phyloP scores from a whole-genome alignment of 2,888 invertebrate genomes.

The Pseudolycoriella hygida region DNA sequence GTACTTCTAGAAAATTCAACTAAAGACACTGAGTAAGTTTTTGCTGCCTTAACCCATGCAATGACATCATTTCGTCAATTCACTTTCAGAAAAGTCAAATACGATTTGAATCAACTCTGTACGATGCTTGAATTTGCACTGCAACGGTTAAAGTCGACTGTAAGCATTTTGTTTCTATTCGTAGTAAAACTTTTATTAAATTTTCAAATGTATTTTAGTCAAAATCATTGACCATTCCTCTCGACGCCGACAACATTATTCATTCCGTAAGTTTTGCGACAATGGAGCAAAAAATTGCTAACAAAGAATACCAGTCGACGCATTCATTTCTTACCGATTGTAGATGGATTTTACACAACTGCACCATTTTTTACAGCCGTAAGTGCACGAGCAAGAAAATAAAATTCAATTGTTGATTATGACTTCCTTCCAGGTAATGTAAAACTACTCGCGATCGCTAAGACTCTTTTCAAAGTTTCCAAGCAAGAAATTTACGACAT shows the following conservation, averaged over 20 bases:
- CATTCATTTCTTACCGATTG: conserved; percentile 80
- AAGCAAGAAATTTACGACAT: conserved; percentile 82
- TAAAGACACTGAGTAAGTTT: conserved; percentile 31
- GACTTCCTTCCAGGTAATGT: conserved; percentile 42
- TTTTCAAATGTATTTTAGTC: background rate
- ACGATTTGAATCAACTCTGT: background rate
- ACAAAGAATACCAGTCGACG: conserved; percentile 64
- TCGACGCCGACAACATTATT: conserved; percentile 65
- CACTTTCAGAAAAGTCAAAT: background rate
- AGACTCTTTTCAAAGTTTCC: conserved; percentile 63
- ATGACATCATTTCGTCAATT: background rate
- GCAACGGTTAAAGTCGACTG: background rate
- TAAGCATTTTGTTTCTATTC: too few relatives aligned
- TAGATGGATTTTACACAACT: conserved; percentile 89
- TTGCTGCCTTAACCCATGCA: background rate
- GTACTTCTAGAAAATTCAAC: conserved; percentile 47
- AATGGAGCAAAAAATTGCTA: conserved; percentile 57
- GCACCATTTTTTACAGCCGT: conserved; percentile 79
- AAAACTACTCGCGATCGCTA: conserved; percentile 59
- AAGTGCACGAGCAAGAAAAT: too few relatives aligned
- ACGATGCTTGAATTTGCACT: background rate
- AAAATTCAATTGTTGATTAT: conserved; percentile 5
- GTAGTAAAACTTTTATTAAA: too few relatives aligned
- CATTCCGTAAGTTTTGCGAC: conserved; percentile 72
- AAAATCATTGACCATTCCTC: conserved; percentile 28